phyloP scores from a whole-genome alignment of 2,888 invertebrate genomes.

The Caenorhabditis sp. region DNA sequence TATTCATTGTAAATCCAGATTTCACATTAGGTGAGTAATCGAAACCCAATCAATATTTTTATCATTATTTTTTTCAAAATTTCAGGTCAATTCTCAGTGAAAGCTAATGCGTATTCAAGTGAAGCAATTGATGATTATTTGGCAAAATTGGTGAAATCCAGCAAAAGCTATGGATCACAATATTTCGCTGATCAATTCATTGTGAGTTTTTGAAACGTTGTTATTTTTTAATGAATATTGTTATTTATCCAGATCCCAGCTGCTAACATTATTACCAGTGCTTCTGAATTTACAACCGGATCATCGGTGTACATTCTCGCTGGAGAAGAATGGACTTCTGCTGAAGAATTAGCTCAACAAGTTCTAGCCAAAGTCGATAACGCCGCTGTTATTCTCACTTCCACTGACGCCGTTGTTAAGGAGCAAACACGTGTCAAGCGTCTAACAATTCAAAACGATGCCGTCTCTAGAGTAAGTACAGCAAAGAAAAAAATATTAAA shows the following conservation, averaged over 20 bases:
- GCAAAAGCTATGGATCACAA: conserved; percentile 39
- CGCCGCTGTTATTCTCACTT: conserved; percentile 42
- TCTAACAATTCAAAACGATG: conserved; percentile 31
- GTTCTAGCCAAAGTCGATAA: conserved; percentile 42
- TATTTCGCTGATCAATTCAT: conserved; percentile 39
- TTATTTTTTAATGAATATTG: not conserved
- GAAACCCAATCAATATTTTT: no score
- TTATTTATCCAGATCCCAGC: conserved; percentile 21
- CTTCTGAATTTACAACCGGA: conserved; percentile 36
- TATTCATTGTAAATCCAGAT: conserved; percentile 54
- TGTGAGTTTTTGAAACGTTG: conserved; percentile 17
- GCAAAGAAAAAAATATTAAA: not conserved
- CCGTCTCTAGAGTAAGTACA: not conserved
- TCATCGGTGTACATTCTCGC: conserved; percentile 45
- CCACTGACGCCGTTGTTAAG: conserved; percentile 43
- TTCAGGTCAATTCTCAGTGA: conserved; percentile 51
- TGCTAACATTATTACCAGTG: conserved; percentile 34
- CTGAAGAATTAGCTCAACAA: conserved; percentile 40
- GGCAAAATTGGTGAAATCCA: conserved; percentile 43
- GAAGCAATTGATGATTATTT: conserved; percentile 37
- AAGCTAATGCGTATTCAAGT: conserved; percentile 39
- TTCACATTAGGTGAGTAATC: conserved; percentile 50
- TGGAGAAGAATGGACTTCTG: conserved; percentile 51
- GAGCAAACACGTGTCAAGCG: conserved; percentile 52
- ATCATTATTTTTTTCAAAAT: not conserved